Conservation (phyloP, 2,888 invertebrate genomes). For the Macrosiphum euphorbiae region DNA sequence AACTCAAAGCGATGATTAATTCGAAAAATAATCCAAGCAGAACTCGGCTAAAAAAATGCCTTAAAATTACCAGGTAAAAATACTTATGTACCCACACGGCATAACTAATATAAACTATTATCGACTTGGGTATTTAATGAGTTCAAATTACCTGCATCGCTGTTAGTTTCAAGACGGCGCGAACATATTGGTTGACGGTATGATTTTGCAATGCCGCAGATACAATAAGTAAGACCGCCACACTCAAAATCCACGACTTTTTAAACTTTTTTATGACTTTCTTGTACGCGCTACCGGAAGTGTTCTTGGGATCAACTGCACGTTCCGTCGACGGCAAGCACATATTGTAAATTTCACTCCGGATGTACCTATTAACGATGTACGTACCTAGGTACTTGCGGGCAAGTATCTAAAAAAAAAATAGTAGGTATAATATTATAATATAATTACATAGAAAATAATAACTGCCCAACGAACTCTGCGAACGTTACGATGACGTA, state of each 20-base stretch:
- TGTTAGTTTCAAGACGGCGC: conserved; percentile 17
- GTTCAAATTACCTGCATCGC: conserved; percentile 25
- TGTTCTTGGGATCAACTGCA: neutral
- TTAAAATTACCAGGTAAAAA: neutral
- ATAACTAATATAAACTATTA: neutral
- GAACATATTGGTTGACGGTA: neutral
- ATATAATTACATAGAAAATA: neutral
- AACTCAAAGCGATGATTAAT: neutral
- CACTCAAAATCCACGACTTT: neutral
- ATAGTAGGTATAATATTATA: neutral
- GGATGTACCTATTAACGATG: neutral
- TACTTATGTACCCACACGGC: neutral
- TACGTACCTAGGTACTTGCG: neutral
- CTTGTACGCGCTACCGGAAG: neutral
- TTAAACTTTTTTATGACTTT: neutral
- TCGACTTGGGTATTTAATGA: too few relatives aligned
- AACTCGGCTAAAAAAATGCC: neutral
- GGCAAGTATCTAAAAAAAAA: neutral
- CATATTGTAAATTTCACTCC: neutral
- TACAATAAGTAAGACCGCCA: neutral
- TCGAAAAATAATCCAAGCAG: neutral
- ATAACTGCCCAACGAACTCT: neutral
- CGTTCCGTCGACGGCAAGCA: neutral
- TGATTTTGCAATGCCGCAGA: neutral
- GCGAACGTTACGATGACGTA: neutral